Base-by-base conservation (phyloP, 2,888 invertebrate species). In the Drosophila atroscutellata region DNA sequence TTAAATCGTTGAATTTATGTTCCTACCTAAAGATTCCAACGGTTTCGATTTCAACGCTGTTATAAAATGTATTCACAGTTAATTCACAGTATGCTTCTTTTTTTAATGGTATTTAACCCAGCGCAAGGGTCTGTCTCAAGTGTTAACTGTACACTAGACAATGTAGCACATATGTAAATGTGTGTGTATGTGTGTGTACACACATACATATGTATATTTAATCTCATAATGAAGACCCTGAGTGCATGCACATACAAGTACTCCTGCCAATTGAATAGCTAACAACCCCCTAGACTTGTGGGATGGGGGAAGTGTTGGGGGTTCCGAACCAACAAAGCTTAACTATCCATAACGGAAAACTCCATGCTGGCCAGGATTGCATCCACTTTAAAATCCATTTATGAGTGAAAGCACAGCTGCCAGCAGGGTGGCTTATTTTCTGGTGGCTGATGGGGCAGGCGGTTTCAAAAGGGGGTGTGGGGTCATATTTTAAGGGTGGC, bases 351-450 rank as follows among this genome's bases (percentile, higher is more conserved):
- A 52, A 49, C 58, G 56, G 30, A 56, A 42, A 76, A 76, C 54
- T 68, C 45, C 72, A 51, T 57, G 56, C 74, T 54, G 59, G 54
- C 76, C 61, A 51, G 75, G 64, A 81, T 82, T 82, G 86, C 87
- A 86, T 84, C 61, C 86, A 86, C 86, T 86, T 83, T 83, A 83
- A 83, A 88, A 83, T 80, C 77, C 88, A 86, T 86, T 86, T 83
- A 87, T 83, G 79, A 85, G 77, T 85, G 73, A 83, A 77, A 76
- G 66, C 54, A 47, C 68, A 75, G 62, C 62, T 65, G 60, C 52
- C 47, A 26, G 28, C 36, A 49, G 64, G 79, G 76, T 78, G 79
- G 64, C 49, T 66, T 28, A 57, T 7, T 30, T 37, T 32, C 18
- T 24, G 42, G 13, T 45, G 50, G 54, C 8, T 26, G 8, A 32